phyloP scores from a whole-genome alignment of 1,140 invertebrate genomes.

The Diprion similis region DNA sequence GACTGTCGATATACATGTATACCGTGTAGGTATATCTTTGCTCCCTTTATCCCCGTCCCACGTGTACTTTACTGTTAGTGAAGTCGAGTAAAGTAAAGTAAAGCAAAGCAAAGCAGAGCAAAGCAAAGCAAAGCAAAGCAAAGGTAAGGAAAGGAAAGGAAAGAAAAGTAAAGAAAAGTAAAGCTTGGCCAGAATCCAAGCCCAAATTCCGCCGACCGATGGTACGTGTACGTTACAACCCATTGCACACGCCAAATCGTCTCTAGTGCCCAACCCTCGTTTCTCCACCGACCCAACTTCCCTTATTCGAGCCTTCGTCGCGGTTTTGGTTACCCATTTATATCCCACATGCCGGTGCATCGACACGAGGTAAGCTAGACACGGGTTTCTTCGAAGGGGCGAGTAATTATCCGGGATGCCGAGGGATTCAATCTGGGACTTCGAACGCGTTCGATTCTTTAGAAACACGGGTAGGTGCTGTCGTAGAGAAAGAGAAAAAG shows the following conservation, averaged over 20 bases:
- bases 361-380: constrained; percentile 18
- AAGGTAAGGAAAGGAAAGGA: not conserved
- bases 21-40: constrained; percentile 33
- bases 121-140: not conserved
- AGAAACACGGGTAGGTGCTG: not conserved
- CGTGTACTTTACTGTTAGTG: constrained; percentile 23
- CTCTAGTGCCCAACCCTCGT: constrained; percentile 42
- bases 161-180: constrained; percentile 45
- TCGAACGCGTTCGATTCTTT: not conserved
- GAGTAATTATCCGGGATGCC: constrained; percentile 36
- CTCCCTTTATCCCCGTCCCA: constrained; percentile 28
- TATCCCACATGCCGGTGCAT: constrained; percentile 41
- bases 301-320: not conserved
- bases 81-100: constrained; percentile 12
- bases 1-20: constrained; percentile 16
- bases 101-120: not conserved
- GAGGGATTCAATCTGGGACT: not conserved
- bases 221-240: constrained; percentile 50
- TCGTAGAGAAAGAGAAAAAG: constrained; percentile 26
- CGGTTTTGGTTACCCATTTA: constrained; percentile 30
- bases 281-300: constrained; percentile 35
- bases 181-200: constrained; percentile 54
- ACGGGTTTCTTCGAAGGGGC: not conserved
- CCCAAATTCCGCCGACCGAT: constrained; percentile 44
- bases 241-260: constrained; percentile 59